Base-by-base conservation (phyloP, 2,113 vertebrate genomes). In the Larimichthys crocea region DNA sequence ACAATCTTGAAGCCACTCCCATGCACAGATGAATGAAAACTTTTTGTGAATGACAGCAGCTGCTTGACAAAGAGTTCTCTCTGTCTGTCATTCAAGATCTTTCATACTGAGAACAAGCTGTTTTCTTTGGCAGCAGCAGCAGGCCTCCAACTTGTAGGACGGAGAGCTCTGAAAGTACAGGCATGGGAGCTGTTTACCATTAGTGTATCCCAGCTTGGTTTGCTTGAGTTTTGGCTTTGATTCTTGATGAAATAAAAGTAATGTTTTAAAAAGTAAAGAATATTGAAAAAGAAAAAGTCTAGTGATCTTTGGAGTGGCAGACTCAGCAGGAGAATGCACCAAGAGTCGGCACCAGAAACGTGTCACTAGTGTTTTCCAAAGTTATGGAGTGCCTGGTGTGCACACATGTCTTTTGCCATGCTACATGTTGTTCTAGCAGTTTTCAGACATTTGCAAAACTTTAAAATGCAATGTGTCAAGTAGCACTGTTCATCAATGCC, bases 41-140 rank as follows among this genome's bases (percentile, higher is more conserved):
- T 62, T 89, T 91, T 90, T 93, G 79, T 90, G 88, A 76, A 91
- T 93, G 91, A 91, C 87, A 91, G 69, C 64, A 62, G 69, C 64
- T 24, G 75, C 73, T 56, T 79, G 80, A 80, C 66, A 76, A 87
- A 82, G 31, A 64, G 3, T 80, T 59, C 24, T 83, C 49, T 71
- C 59, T 40, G 60, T 81, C 73, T 89, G 76, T 91, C 85, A 88
- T 75, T 83, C 67, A 84, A 17, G 31, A 77, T 35, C 17, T 79
- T 76, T 80, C 55, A 63, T 20, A 20, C 5, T 26, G 29, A 46
- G 42, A 46, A 75, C 74, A 67, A 1, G 60, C 3, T 75, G 74
- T 83, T 85, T 61, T 84, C 48, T 70, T 86, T 77, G 73, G 71
- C 63, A 57, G 35, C 11, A 57, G 35, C 11, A 40, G 49, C 24